Evolutionary conservation across 2,113 vertebrate genomes (phyloP).

Genomic region (Arothron firmamentum): DNA sequence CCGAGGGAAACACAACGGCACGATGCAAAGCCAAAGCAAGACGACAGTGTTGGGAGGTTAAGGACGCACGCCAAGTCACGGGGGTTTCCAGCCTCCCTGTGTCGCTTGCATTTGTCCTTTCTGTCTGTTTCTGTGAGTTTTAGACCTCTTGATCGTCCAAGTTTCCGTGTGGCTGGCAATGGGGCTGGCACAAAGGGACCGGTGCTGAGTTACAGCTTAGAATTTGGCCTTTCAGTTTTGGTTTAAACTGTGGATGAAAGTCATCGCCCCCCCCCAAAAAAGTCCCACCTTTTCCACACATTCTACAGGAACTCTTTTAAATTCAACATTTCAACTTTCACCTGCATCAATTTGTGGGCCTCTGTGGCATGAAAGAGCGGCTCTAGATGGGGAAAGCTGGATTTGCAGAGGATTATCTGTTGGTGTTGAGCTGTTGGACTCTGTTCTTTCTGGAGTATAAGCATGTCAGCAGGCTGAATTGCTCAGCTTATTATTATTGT

Average conservation of each 20-base stretch:
- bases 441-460: slow-evolving; percentile 62
- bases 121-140: slow-evolving; percentile 13
- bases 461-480: slow-evolving; percentile 68
- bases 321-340: slow-evolving; percentile 17
- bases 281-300: background rate
- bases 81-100: slow-evolving; percentile 29
- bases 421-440: slow-evolving; percentile 66
- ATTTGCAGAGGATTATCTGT: slow-evolving; percentile 69
- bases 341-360: slow-evolving; percentile 40
- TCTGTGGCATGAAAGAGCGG: slow-evolving; percentile 66
- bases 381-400: slow-evolving; percentile 58
- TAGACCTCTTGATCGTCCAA: slow-evolving; percentile 23
- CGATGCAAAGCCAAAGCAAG: too few relatives aligned
- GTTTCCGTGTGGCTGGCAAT: slow-evolving; percentile 4
- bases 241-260: background rate
- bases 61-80: slow-evolving; percentile 28
- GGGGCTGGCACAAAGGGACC: slow-evolving; percentile 20
- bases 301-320: slow-evolving; percentile 7
- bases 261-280: slow-evolving; percentile 11
- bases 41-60: slow-evolving; percentile 49
- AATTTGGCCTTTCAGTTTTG: too few relatives aligned
- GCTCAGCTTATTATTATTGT: slow-evolving; percentile 71
- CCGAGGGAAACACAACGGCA: too few relatives aligned
- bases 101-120: slow-evolving; percentile 22
- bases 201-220: background rate